Evolutionary conservation across 2,888 invertebrate genomes (phyloP).

Genomic region (Caenorhabditis macrosperma): DNA sequence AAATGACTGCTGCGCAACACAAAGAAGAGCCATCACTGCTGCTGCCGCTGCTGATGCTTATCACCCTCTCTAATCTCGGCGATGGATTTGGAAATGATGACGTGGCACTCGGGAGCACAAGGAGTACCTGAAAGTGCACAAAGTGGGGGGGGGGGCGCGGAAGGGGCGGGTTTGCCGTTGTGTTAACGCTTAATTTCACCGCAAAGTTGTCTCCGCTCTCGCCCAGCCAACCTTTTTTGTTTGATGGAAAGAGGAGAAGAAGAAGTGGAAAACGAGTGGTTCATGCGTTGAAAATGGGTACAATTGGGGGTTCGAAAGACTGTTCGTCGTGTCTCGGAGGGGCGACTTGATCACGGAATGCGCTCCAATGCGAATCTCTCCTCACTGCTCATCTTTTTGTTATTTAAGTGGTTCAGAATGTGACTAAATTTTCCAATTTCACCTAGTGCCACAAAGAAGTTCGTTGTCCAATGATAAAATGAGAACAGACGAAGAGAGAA

Average conservation of each 20-base stretch:
- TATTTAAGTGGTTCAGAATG: too few relatives aligned
- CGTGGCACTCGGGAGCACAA: too few relatives aligned
- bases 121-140: constrained; percentile 3
- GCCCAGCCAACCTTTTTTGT: constrained; percentile 32
- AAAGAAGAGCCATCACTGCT: background rate
- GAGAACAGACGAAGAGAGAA: too few relatives aligned
- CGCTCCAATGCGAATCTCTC: too few relatives aligned
- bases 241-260: constrained; percentile 13
- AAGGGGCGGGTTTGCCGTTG: background rate
- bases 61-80: constrained; percentile 8
- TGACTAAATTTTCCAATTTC: too few relatives aligned
- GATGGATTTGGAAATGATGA: constrained; percentile 1
- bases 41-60: too few relatives aligned
- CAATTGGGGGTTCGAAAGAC: too few relatives aligned
- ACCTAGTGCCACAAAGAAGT: too few relatives aligned
- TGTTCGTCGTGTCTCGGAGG: too few relatives aligned
- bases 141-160: constrained; percentile 9
- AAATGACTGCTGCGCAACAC: background rate
- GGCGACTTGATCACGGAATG: too few relatives aligned
- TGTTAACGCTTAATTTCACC: constrained; percentile 52
- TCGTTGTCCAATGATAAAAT: too few relatives aligned
- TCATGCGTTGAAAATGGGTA: background rate
- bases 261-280: background rate
- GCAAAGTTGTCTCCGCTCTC: background rate
- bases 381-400: too few relatives aligned